Conservation (phyloP, 2,888 invertebrate genomes). For the Stenotaenia linearis region DNA sequence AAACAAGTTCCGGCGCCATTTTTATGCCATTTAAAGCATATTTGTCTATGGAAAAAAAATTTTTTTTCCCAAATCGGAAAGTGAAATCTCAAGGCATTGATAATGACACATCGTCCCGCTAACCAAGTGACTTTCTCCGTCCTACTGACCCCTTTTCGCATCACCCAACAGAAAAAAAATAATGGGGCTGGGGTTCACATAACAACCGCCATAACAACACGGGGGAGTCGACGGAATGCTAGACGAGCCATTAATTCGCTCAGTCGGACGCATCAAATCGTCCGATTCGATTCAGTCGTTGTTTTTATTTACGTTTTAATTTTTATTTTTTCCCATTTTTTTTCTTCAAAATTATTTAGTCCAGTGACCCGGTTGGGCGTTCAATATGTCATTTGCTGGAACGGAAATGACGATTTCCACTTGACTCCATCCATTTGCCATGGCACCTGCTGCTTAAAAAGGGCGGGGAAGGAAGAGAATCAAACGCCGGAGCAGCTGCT, state of each 20-base stretch:
- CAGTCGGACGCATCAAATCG: not conserved
- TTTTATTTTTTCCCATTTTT: not conserved
- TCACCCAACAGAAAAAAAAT: not conserved
- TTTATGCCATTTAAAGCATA: no score
- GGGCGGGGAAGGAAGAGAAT: not conserved
- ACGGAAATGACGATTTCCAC: not conserved
- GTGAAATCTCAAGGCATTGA: not conserved
- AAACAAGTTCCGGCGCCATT: no score
- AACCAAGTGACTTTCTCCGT: not conserved
- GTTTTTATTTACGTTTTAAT: not conserved
- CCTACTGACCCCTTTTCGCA: not conserved
- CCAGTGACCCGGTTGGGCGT: not conserved
- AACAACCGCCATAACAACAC: not conserved
- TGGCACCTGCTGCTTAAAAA: not conserved
- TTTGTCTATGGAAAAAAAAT: not conserved
- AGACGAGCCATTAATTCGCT: not conserved
- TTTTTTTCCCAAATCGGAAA: no score
- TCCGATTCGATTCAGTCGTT: not conserved
- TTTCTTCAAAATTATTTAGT: not conserved
- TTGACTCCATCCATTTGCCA: not conserved
- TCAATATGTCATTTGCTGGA: not conserved
- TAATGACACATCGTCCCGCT: not conserved
- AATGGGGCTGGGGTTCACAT: not conserved
- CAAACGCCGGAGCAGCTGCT: not conserved
- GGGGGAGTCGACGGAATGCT: no score